Evolutionary conservation across 2,113 vertebrate species (phyloP).

Genomic region (Bolborhynchus lineola): DNA sequence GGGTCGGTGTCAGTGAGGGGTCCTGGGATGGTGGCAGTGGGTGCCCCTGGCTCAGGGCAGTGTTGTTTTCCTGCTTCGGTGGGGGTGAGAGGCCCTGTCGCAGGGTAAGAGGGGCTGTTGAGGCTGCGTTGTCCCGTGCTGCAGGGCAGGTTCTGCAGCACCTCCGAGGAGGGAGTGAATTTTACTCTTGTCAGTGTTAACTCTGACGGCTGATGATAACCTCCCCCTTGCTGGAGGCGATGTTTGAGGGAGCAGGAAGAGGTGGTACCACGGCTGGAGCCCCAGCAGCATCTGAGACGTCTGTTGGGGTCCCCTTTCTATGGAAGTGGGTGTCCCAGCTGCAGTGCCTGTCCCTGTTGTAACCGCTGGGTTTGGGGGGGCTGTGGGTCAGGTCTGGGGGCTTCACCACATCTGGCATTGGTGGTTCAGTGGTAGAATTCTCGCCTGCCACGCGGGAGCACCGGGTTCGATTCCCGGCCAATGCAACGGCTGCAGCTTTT

Average conservation of each 20-base stretch:
- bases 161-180: rapidly evolving
- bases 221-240: not conserved
- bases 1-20: too few relatives aligned
- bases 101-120: too few relatives aligned
- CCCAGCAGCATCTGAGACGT: rapidly evolving
- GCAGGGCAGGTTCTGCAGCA: not conserved
- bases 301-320: not conserved
- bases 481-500: not conserved
- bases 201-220: not conserved
- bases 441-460: conserved; percentile 59
- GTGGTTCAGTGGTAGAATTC: conserved; percentile 69
- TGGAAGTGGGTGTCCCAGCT: not conserved
- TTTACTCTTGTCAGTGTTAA: not conserved
- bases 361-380: too few relatives aligned
- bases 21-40: too few relatives aligned
- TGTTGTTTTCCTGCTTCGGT: too few relatives aligned
- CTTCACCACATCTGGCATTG: rapidly evolving
- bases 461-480: conserved; percentile 45
- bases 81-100: too few relatives aligned
- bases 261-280: rapidly evolving
- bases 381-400: rapidly evolving
- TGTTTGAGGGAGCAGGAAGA: not conserved
- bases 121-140: rapidly evolving
- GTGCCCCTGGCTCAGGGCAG: too few relatives aligned
- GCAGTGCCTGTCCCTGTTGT: not conserved